A percentile compares a stretch with the other conserved stretches of the same genome.
Conservation (phyloP, 2,888 invertebrate genomes). For the Pocota personata region DNA sequence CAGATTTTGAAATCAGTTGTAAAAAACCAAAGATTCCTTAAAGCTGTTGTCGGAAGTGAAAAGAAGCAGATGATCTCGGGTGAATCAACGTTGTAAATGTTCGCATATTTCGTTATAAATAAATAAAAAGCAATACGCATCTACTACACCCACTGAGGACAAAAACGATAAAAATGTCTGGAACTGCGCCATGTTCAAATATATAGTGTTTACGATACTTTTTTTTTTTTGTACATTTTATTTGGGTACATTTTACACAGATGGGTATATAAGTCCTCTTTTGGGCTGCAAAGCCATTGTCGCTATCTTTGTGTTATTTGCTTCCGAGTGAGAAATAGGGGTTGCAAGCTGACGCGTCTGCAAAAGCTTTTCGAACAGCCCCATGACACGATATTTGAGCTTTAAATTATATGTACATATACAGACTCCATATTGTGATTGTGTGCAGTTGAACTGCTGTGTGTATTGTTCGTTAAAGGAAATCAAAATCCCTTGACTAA, state of each 20-base stretch:
- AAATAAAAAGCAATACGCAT: conserved; percentile 53
- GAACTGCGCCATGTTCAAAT: conserved; percentile 75
- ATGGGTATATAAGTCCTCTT: conserved; percentile 59
- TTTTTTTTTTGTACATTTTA: conserved; percentile 76
- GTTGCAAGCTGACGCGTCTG: conserved; percentile 24
- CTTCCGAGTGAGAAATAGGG: conserved; percentile 31
- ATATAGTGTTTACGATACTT: conserved; percentile 37
- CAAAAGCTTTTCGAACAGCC: conserved; percentile 52
- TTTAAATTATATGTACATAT: conserved; percentile 40
- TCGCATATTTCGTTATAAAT: conserved; percentile 54
- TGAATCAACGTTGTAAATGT: conserved; percentile 52
- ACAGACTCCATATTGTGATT: conserved; percentile 5
- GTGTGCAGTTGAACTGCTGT: conserved; percentile 12
- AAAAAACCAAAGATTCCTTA: conserved; percentile 10
- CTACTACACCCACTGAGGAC: conserved; percentile 76
- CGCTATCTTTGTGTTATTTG: not conserved
- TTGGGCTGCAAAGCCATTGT: conserved; percentile 48
- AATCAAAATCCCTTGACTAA: conserved; percentile 83
- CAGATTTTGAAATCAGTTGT: conserved; percentile 49
- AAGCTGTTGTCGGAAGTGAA: conserved; percentile 17
- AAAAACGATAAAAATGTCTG: conserved; percentile 82
- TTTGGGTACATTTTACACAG: conserved; percentile 74
- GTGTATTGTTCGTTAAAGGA: conserved; percentile 76
- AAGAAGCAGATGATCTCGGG: conserved; percentile 44
- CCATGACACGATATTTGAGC: conserved; percentile 51